Percentiles rank a stretch among this genome's conserved stretches.
Conservation (phyloP, 1,140 invertebrate genomes). For the Philopotamus ludificatus region DNA sequence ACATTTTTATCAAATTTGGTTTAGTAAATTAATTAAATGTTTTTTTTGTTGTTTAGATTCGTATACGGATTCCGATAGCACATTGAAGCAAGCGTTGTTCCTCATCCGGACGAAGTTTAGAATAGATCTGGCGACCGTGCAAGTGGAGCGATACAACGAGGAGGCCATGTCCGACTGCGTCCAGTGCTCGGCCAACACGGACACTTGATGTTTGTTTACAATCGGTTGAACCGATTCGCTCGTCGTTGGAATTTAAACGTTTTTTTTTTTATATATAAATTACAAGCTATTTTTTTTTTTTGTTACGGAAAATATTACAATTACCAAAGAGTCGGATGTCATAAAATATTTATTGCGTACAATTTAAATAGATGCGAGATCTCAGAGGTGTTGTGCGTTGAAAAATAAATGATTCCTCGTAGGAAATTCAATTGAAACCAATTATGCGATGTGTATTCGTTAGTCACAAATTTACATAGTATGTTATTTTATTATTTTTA, state of each 20-base stretch:
- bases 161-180: constrained; percentile 37
- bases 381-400: not conserved
- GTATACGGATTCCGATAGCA: constrained; percentile 39
- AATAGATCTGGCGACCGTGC: constrained; percentile 39
- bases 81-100: constrained; percentile 33
- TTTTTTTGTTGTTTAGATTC: constrained; percentile 33
- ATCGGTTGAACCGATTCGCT: constrained; percentile 40
- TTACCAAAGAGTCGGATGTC: not conserved
- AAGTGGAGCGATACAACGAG: constrained; percentile 40
- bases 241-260: not conserved
- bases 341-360: not conserved
- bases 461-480: too few relatives aligned
- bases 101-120: constrained; percentile 39
- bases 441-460: too few relatives aligned
- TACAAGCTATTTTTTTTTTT: not conserved
- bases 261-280: not conserved
- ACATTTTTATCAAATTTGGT: too few relatives aligned
- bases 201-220: constrained; percentile 42
- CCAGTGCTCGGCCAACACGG: constrained; percentile 35
- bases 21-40: too few relatives aligned
- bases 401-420: not conserved
- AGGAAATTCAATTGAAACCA: too few relatives aligned
- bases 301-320: not conserved
- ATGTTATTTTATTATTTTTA: too few relatives aligned
- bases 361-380: not conserved